Percentiles rank a stretch among this genome's conserved stretches.
These are phyloP conservation scores for Xiphophorus hellerii DNA, from an alignment of 2,113 vertebrate genomes.

Conservation along the genomic window DNA sequence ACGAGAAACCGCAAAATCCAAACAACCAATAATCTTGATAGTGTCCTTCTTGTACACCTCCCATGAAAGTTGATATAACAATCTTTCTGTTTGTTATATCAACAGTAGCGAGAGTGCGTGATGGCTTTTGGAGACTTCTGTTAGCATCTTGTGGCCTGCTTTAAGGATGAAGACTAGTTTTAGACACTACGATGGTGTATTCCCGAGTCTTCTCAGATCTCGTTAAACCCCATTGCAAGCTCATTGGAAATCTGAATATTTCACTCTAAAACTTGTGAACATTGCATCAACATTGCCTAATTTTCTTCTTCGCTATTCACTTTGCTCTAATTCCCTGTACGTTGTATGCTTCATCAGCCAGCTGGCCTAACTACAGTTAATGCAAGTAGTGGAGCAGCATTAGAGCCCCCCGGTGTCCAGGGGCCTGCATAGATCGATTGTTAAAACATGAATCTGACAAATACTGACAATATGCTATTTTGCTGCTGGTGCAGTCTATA, in stretches of 20 bases:
- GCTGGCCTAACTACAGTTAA: neutral
- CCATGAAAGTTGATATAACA: too few species aligned
- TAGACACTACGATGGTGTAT: neutral
- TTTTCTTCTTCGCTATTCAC: neutral
- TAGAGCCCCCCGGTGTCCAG: neutral
- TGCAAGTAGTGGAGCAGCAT: neutral
- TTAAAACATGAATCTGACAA: constrained; percentile 1
- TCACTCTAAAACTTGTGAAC: neutral
- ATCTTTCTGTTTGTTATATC: too few species aligned
- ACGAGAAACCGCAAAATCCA: too few species aligned
- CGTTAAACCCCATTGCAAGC: neutral
- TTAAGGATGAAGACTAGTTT: too few species aligned
- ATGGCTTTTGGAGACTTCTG: too few species aligned
- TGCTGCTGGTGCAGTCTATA: neutral
- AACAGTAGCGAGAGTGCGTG: too few species aligned
- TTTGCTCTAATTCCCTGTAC: neutral
- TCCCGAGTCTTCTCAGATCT: neutral
- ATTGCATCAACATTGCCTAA: neutral
- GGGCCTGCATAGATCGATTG: neutral
- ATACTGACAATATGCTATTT: constrained; percentile 1
- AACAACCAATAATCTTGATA: too few species aligned
- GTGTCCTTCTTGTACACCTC: too few species aligned
- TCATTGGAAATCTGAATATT: neutral
- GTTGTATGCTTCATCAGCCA: neutral
- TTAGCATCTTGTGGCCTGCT: too few species aligned